These are phyloP conservation scores for Hucho hucho DNA, from an alignment of 2,113 vertebrate genomes.

Conservation along the genomic window DNA sequence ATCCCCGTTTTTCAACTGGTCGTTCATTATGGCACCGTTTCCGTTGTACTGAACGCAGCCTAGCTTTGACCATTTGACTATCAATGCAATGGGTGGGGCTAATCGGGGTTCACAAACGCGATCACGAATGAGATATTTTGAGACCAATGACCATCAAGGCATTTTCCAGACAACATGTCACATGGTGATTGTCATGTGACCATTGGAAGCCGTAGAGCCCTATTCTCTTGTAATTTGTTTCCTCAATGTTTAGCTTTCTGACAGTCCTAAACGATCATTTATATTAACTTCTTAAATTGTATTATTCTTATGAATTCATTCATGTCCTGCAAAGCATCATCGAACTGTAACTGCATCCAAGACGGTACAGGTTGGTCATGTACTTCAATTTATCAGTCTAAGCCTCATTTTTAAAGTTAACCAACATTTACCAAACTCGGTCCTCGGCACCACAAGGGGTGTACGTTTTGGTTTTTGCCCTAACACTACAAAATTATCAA, in stretches of 20 bases:
- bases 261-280: neutral
- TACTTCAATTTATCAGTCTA: neutral
- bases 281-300: neutral
- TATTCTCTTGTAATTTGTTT: neutral
- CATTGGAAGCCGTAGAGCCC: constrained; percentile 37
- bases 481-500: too few species aligned
- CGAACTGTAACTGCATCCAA: constrained; percentile 33
- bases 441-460: too few species aligned
- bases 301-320: neutral
- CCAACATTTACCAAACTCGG: too few species aligned
- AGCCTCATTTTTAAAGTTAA: too few species aligned
- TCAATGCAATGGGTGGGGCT: too few species aligned
- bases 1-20: too few species aligned
- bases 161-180: constrained; percentile 21
- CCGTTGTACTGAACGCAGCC: too few species aligned
- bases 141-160: neutral
- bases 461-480: too few species aligned
- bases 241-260: neutral
- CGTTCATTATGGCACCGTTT: too few species aligned
- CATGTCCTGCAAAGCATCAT: constrained; percentile 26
- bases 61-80: too few species aligned
- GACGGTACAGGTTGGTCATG: constrained; percentile 60
- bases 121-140: neutral
- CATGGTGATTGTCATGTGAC: constrained; percentile 50
- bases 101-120: neutral